Percentiles rank a stretch among this genome's conserved stretches.
These are phyloP conservation scores for Aurelia aurita DNA, from an alignment of 30 jellyfish, hydroid and myxozoan genomes.

Conservation along the genomic window DNA sequence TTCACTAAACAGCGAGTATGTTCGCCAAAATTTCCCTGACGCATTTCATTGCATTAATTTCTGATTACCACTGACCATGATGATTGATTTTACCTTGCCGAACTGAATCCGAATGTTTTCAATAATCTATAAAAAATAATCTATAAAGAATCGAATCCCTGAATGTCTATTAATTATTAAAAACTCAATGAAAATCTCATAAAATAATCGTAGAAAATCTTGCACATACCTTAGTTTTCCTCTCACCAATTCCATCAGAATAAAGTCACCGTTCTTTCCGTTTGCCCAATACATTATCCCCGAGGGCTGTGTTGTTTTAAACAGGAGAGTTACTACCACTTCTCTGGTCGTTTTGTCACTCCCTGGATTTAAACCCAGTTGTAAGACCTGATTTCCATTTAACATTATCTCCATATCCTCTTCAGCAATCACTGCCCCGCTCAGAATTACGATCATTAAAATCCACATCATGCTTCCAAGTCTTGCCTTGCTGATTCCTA, in stretches of 20 bases:
- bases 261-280: slow-evolving; percentile 47
- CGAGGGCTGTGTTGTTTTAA: slow-evolving; percentile 63
- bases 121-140: no score
- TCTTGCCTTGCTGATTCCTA: slow-evolving; percentile 11
- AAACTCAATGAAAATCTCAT: background rate
- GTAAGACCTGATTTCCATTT: slow-evolving; percentile 12
- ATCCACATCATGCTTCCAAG: slow-evolving; percentile 23
- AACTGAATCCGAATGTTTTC: no score
- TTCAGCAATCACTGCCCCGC: slow-evolving; percentile 22
- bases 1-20: no score
- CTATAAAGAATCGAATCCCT: no score
- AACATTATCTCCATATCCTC: slow-evolving; percentile 58
- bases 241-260: slow-evolving; percentile 48
- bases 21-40: no score
- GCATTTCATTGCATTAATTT: background rate
- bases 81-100: background rate
- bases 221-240: slow-evolving; percentile 61
- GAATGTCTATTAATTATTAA: background rate
- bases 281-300: slow-evolving; percentile 46
- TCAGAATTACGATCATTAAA: slow-evolving; percentile 12
- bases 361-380: slow-evolving; percentile 2
- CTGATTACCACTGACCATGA: background rate
- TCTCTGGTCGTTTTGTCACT: slow-evolving; percentile 5
- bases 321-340: slow-evolving; percentile 25
- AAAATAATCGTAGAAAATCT: background rate